Conservation (phyloP, 2,888 invertebrate genomes). For the Anodontia alba region DNA sequence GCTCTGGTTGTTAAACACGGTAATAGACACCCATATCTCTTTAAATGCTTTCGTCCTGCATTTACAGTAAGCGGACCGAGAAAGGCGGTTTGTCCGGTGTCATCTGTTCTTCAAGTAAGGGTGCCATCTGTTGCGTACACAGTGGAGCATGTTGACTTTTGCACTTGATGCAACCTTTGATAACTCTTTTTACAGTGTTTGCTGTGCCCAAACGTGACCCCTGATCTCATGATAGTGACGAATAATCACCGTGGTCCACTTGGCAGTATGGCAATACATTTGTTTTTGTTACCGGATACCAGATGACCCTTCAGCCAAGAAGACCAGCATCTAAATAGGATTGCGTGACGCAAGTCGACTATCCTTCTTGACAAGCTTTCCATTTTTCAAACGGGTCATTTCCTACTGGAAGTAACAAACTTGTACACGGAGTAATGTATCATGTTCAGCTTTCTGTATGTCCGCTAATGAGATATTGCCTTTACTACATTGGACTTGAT, state of each 20-base stretch:
- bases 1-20: slow-evolving; percentile 49
- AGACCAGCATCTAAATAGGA: slow-evolving; percentile 18
- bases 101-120: no score
- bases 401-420: background rate
- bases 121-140: slow-evolving; percentile 39
- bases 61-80: slow-evolving; percentile 53
- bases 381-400: slow-evolving; percentile 4
- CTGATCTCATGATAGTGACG: slow-evolving; percentile 37
- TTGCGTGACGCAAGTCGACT: slow-evolving; percentile 21
- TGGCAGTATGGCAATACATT: slow-evolving; percentile 11
- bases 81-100: slow-evolving; percentile 48
- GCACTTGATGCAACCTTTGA: no score
- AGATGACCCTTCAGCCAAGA: background rate
- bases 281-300: background rate
- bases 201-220: slow-evolving; percentile 8
- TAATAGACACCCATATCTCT: slow-evolving; percentile 54
- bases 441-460: slow-evolving; percentile 16
- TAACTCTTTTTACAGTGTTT: slow-evolving; percentile 19
- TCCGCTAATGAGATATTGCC: slow-evolving; percentile 26
- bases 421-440: slow-evolving; percentile 21
- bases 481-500: background rate
- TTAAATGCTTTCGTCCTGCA: slow-evolving; percentile 22
- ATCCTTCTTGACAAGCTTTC: slow-evolving; percentile 21
- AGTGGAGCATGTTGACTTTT: slow-evolving; percentile 1
- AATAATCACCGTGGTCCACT: slow-evolving; percentile 16